Evolutionary conservation across 2,797 vertebrate species (phyloP), one percentile per base, ranked within the genome.

Genomic region (Dendrocincla fuliginosa): DNA sequence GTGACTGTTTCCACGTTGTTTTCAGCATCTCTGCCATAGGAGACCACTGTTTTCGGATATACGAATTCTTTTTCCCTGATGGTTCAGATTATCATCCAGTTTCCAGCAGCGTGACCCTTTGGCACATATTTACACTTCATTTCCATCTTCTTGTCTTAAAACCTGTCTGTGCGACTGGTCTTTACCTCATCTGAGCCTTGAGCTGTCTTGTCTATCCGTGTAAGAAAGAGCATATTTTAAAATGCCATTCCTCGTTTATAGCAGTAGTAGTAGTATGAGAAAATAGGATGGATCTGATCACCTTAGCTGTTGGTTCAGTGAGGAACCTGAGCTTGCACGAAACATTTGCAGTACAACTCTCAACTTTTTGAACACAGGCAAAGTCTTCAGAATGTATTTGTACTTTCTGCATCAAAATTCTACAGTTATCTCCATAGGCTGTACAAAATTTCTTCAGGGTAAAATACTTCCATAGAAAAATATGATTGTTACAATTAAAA

Each of bases 91-190:
- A 30, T 14, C 30, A 19, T 32, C 33, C 24, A 6, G 33, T 20
- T 68, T 60, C 60, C 46, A 39, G 59, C 19, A 53, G 5, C 3
- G 1, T 0, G 1, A n/a, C 68, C 73, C 13, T 56, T 49, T 1
- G 5, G 33, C 10, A 13, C 5, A 2, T 16, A 24, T 35, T 33
- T 18, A 16, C 5, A 0, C 41, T 23, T 65, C 4, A 2, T 35
- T 73, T 50, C 57, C 47, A 14, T 28, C 76, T 46, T 70, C 22
- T 28, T 35, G 11, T 39, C 50, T 61, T 55, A 50, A 6, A 41
- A 4, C 0, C 0, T 9, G 7, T 24, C 49, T 41, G 3, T 5
- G 5, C 37, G 52, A n/a, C 35, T 44, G 28, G 6, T 22, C 47
- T 68, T 68, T 19, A 55, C 42, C 35, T 67, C 39, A 5, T 11